These are phyloP conservation scores for Coelogynopora nodosa DNA, from an alignment of 2,888 invertebrate species.

Conservation along the genomic window DNA sequence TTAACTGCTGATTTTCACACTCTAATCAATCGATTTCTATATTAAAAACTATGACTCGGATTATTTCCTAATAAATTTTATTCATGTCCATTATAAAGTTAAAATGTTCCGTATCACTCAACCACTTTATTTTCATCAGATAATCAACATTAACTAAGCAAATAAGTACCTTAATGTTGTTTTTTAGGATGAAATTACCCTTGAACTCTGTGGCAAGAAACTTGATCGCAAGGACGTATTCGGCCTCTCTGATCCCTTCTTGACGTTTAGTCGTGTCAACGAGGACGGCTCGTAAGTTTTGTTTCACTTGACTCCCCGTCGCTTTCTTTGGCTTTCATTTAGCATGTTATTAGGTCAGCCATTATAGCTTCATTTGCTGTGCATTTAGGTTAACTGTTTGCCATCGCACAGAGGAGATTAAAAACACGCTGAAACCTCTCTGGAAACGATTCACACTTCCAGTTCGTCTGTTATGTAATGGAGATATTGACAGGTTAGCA, in stretches of 20 bases:
- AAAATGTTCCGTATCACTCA: too few relatives aligned
- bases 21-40: too few relatives aligned
- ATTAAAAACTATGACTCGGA: too few relatives aligned
- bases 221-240: constrained; percentile 64
- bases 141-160: too few relatives aligned
- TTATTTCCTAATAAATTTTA: too few relatives aligned
- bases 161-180: too few relatives aligned
- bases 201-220: constrained; percentile 59
- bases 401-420: constrained; percentile 65
- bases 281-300: constrained; percentile 61
- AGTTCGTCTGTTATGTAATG: constrained; percentile 64
- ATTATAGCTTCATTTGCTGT: background rate
- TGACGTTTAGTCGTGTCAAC: constrained; percentile 62
- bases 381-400: background rate
- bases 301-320: constrained; percentile 32
- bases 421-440: constrained; percentile 64
- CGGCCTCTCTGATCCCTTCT: constrained; percentile 65
- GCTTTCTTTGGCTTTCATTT: background rate
- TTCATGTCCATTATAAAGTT: too few relatives aligned
- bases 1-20: too few relatives aligned
- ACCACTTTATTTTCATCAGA: too few relatives aligned
- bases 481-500: constrained; percentile 62
- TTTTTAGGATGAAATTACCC: constrained; percentile 55
- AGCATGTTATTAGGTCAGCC: background rate
- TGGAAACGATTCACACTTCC: constrained; percentile 65